Conservation (phyloP, 1,140 invertebrate species). For the Drosophila azteca region DNA sequence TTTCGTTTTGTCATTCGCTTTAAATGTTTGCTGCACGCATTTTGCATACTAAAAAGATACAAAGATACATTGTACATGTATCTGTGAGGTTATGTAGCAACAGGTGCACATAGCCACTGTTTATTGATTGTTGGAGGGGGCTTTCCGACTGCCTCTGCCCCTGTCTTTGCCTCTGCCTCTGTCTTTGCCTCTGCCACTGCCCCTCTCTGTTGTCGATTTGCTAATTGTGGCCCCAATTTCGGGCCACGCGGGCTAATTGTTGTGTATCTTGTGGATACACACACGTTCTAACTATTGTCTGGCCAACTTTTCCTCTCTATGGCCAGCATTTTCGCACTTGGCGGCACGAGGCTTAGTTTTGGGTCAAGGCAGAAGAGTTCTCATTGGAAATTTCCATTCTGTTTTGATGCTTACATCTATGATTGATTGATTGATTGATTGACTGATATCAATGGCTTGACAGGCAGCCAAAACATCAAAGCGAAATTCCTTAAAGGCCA, state of each 20-base stretch:
- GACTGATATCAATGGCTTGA: constrained; percentile 16
- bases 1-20: constrained; percentile 34
- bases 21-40: constrained; percentile 54
- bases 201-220: constrained; percentile 40
- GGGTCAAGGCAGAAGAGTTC: constrained; percentile 42
- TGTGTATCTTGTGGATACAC: constrained; percentile 21
- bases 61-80: constrained; percentile 21
- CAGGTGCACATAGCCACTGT: constrained; percentile 58
- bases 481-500: background rate
- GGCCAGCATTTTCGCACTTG: constrained; percentile 19
- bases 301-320: constrained; percentile 16
- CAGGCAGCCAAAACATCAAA: constrained; percentile 23
- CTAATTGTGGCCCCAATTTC: constrained; percentile 46
- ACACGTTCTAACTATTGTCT: constrained; percentile 19
- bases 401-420: constrained; percentile 4
- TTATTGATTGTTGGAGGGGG: constrained; percentile 42
- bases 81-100: constrained; percentile 48
- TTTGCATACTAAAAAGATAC: constrained; percentile 56
- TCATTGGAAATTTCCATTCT: constrained; percentile 31
- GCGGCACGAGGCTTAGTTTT: constrained; percentile 3
- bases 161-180: constrained; percentile 20
- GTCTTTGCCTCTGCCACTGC: background rate
- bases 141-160: background rate
- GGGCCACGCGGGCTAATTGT: constrained; percentile 15
- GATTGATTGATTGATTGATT: constrained; percentile 40